Evolutionary conservation across 2,888 invertebrate genomes (phyloP).

Genomic region (Stramonita haemastoma): DNA sequence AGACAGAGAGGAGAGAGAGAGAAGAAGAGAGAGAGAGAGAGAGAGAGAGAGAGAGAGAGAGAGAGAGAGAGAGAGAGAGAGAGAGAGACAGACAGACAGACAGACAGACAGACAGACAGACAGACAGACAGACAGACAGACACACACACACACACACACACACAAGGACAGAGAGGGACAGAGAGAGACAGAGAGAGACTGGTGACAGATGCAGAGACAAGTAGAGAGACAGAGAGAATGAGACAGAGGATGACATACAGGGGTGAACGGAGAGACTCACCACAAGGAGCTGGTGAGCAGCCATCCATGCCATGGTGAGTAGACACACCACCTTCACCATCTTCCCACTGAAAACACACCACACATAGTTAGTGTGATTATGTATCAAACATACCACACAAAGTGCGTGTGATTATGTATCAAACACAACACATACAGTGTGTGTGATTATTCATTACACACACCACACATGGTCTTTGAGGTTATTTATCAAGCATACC

Average conservation of each 20-base stretch:
- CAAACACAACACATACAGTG: too few species aligned
- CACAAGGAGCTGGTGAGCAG: slow-evolving; percentile 53
- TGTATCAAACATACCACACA: too few species aligned
- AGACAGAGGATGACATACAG: not conserved
- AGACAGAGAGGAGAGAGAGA: not conserved
- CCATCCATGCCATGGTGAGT: slow-evolving; percentile 49
- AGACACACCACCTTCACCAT: slow-evolving; percentile 47
- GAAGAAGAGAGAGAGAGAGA: not conserved
- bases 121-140: not conserved
- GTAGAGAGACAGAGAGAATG: not conserved
- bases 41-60: not conserved
- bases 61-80: not conserved
- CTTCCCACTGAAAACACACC: slow-evolving; percentile 47
- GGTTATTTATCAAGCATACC: too few species aligned
- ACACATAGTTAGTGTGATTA: too few species aligned
- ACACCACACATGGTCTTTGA: too few species aligned
- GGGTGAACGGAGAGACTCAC: slow-evolving; percentile 46
- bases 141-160: not conserved
- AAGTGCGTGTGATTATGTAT: too few species aligned
- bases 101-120: not conserved
- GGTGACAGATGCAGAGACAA: not conserved
- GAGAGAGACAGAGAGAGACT: not conserved
- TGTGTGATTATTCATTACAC: too few species aligned
- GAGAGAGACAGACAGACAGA: not conserved
- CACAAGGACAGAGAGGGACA: not conserved